Percentiles rank a stretch among this genome's conserved stretches.
phyloP scores from a whole-genome alignment of 2,888 invertebrate genomes.

The Miltochrista miniata region DNA sequence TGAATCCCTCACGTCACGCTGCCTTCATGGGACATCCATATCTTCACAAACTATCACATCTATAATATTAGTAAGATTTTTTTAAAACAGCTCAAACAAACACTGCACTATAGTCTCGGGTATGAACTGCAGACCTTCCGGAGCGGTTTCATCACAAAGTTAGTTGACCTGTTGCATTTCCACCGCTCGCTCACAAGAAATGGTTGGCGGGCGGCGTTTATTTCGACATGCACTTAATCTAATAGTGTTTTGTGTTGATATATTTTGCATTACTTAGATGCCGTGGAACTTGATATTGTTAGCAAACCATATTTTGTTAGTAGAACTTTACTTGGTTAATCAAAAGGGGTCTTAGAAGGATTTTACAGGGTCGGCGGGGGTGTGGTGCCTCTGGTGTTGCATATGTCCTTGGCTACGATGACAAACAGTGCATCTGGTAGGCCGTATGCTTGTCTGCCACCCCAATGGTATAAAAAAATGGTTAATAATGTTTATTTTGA shows the following conservation, averaged over 20 bases:
- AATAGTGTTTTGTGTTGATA: constrained; percentile 36
- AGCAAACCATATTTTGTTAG: no score
- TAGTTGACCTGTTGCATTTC: constrained; percentile 77
- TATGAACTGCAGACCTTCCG: constrained; percentile 65
- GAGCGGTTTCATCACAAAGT: constrained; percentile 68
- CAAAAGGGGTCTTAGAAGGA: no score
- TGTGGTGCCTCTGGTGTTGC: no score
- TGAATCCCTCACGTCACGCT: no score
- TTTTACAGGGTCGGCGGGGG: no score
- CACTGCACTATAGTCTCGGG: constrained; percentile 39
- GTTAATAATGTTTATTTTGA: no score
- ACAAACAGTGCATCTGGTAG: no score
- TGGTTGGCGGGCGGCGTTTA: constrained; percentile 32
- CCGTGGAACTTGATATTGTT: constrained; percentile 1
- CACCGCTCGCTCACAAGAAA: constrained; percentile 56
- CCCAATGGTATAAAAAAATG: no score
- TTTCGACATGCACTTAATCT: constrained; percentile 37
- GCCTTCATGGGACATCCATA: no score
- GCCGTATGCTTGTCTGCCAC: no score
- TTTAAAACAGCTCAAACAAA: not conserved
- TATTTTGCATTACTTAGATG: constrained; percentile 6
- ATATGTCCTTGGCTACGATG: no score
- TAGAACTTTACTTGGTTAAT: no score
- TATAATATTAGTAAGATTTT: not conserved
- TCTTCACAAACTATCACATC: not conserved